These are phyloP conservation scores for Poecilia velifera DNA, from an alignment of 2,797 vertebrate species.

Conservation along the genomic window DNA sequence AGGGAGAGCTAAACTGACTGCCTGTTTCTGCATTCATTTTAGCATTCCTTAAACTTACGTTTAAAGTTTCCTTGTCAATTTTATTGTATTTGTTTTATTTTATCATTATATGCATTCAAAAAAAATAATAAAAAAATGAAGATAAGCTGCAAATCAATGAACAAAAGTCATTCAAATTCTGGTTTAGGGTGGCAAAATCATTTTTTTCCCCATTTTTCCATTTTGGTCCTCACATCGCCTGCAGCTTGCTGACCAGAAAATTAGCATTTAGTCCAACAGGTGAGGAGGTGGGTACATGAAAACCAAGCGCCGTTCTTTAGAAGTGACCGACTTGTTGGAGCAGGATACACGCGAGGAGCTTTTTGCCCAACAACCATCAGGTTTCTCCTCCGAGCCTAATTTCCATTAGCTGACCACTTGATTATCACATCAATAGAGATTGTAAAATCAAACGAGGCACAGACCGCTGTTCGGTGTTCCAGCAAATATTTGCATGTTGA, in stretches of 20 bases:
- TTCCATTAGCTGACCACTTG: conserved; percentile 68
- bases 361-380: conserved; percentile 34
- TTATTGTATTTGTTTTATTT: not conserved
- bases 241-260: conserved; percentile 38
- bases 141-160: not conserved
- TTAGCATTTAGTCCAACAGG: conserved; percentile 67
- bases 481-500: conserved; percentile 55
- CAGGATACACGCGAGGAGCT: conserved; percentile 58
- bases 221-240: conserved; percentile 15
- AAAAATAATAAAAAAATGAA: not conserved
- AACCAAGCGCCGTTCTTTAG: conserved; percentile 45
- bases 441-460: conserved; percentile 50
- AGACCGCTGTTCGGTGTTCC: conserved; percentile 29
- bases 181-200: conserved; percentile 21
- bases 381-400: conserved; percentile 48
- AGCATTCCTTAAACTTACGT: not conserved
- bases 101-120: not conserved
- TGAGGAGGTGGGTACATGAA: conserved; percentile 48
- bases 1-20: not conserved
- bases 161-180: conserved; percentile 14
- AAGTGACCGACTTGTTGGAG: conserved; percentile 52
- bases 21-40: not conserved
- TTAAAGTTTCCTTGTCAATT: not conserved
- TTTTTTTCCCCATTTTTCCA: conserved; percentile 15
- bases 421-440: conserved; percentile 74